Evolutionary conservation across 2,888 invertebrate genomes (phyloP).

Genomic region (Ypsolopha sequella): DNA sequence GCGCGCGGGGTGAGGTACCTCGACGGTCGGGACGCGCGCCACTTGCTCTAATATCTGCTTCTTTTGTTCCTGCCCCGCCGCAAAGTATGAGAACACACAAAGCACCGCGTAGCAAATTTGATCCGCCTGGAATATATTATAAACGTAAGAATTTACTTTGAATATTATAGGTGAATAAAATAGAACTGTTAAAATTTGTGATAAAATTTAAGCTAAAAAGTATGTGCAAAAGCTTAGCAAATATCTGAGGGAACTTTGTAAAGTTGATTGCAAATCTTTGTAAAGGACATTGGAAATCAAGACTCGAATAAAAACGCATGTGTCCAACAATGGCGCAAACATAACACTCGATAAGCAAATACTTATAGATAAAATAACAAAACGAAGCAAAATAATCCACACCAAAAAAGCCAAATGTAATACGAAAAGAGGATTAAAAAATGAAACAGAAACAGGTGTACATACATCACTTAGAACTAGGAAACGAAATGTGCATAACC

Average conservation of each 20-base stretch:
- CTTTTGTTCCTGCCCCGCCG: slow-evolving; percentile 88
- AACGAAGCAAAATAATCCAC: slow-evolving; percentile 13
- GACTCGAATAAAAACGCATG: too few species aligned
- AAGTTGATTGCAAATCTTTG: too few species aligned
- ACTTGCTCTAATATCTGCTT: slow-evolving; percentile 64
- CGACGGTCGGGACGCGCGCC: slow-evolving; percentile 35
- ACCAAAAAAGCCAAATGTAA: slow-evolving; percentile 20
- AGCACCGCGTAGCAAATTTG: slow-evolving; percentile 99
- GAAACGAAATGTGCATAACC: slow-evolving; percentile 51
- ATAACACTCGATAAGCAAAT: too few species aligned
- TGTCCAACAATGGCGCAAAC: too few species aligned
- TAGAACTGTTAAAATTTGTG: too few species aligned
- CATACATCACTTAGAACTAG: slow-evolving; percentile 53
- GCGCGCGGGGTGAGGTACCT: slow-evolving; percentile 15
- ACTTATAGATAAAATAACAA: slow-evolving; percentile 7
- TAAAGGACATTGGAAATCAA: too few species aligned
- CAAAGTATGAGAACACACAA: slow-evolving; percentile 99
- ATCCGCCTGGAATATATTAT: slow-evolving; percentile 87
- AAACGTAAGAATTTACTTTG: too few species aligned
- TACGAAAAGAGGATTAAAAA: slow-evolving; percentile 9
- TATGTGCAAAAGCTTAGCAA: too few species aligned
- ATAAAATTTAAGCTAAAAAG: too few species aligned
- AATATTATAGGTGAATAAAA: too few species aligned
- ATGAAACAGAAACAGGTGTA: slow-evolving; percentile 34
- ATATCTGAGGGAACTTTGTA: too few species aligned